Conservation (phyloP, 2,888 invertebrate species). For the Nyleta sp. region DNA sequence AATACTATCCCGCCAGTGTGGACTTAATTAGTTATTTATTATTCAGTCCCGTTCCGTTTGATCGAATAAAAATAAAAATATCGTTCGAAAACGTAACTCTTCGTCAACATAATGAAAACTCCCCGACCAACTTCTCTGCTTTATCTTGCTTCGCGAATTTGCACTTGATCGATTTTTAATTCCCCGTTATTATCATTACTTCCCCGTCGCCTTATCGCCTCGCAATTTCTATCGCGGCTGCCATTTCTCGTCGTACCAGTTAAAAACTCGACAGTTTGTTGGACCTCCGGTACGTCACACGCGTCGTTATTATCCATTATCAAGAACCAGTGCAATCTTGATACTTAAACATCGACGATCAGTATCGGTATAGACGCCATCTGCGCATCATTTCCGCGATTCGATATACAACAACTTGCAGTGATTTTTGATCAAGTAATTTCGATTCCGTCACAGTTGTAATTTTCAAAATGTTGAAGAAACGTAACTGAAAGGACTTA, state of each 20-base stretch:
- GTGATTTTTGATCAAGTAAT: too few species aligned
- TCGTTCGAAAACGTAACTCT: too few species aligned
- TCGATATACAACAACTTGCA: neutral
- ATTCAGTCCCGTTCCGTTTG: too few species aligned
- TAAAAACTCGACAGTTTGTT: constrained; percentile 30
- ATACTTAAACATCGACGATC: constrained; percentile 43
- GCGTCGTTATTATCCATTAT: constrained; percentile 41
- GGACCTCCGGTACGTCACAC: constrained; percentile 53
- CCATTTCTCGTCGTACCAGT: neutral
- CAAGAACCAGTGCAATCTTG: constrained; percentile 46
- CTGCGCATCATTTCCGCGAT: constrained; percentile 33
- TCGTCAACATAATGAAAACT: too few species aligned
- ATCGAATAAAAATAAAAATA: too few species aligned
- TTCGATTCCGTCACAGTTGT: too few species aligned
- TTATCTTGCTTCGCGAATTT: neutral
- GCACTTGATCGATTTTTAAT: constrained; percentile 6
- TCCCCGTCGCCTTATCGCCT: constrained; percentile 22
- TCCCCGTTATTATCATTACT: constrained; percentile 13
- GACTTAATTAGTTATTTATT: too few species aligned
- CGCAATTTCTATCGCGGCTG: neutral
- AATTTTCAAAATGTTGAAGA: too few species aligned
- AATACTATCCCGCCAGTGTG: too few species aligned
- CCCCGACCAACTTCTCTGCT: neutral
- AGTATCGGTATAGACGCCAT: constrained; percentile 49
- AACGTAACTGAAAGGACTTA: too few species aligned